These are phyloP conservation scores for Sitophilus oryzae DNA, from an alignment of 1,140 invertebrate species.

Conservation along the genomic window DNA sequence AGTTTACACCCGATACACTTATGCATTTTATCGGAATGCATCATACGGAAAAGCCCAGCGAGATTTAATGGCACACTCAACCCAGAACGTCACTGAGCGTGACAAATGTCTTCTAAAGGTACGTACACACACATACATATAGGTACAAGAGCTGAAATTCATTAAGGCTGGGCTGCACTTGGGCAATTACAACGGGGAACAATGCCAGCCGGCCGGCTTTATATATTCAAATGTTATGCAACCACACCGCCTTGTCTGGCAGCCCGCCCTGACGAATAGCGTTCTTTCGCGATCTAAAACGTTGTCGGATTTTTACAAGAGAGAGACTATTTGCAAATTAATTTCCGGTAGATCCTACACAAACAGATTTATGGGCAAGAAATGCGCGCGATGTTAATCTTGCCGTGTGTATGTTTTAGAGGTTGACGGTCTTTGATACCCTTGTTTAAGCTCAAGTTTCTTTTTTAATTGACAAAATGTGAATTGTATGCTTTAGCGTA, in stretches of 20 bases:
- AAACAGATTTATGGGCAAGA: background rate
- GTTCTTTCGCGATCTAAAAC: background rate
- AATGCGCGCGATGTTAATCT: too few species aligned
- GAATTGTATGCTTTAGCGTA: too few species aligned
- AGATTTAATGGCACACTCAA: slow-evolving; percentile 15
- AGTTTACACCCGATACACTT: too few species aligned
- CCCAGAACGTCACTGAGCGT: slow-evolving; percentile 8
- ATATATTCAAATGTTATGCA: slow-evolving; percentile 23
- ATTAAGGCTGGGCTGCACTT: slow-evolving; percentile 12
- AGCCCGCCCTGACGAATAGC: background rate
- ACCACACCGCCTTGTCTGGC: slow-evolving; percentile 2
- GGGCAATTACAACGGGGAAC: slow-evolving; percentile 16
- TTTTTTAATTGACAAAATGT: too few species aligned
- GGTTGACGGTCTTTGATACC: too few species aligned
- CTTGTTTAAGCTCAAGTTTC: too few species aligned
- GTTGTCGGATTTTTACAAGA: slow-evolving; percentile 6
- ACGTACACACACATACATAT: too few species aligned
- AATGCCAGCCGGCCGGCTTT: slow-evolving; percentile 18
- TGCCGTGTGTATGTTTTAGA: too few species aligned
- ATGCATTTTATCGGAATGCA: too few species aligned
- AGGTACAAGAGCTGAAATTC: slow-evolving; percentile 14
- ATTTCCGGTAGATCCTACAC: background rate
- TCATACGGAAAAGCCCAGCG: too few species aligned
- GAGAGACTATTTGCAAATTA: background rate
- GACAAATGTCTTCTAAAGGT: slow-evolving; percentile 18